Percentiles rank a stretch among this genome's conserved stretches.
Conservation (phyloP, 2,797 vertebrate genomes). For the Hoplostethus mediterraneus region DNA sequence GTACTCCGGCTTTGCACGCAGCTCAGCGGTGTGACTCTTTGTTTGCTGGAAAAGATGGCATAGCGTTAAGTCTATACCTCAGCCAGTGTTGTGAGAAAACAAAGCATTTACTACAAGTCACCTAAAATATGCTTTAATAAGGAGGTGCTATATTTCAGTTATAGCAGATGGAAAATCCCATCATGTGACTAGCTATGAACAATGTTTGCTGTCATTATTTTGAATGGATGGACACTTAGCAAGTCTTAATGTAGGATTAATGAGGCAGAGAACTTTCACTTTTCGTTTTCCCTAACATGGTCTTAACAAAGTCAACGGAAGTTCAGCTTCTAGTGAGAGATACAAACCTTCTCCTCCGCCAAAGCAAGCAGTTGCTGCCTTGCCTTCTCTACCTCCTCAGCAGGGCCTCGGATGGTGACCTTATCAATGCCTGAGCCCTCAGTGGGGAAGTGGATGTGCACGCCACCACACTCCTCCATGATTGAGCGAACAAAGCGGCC, state of each 20-base stretch:
- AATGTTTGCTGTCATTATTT: conserved; percentile 6
- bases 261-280: background rate
- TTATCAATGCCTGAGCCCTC: conserved; percentile 98
- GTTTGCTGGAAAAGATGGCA: conserved; percentile 88
- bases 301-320: conserved; percentile 9
- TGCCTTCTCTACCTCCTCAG: conserved; percentile 96
- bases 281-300: background rate
- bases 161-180: too few relatives aligned
- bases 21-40: conserved; percentile 95
- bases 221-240: conserved; percentile 11
- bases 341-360: conserved; percentile 97
- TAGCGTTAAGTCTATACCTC: too few relatives aligned
- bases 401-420: conserved; percentile 94
- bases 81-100: too few relatives aligned
- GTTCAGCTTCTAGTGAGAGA: conserved; percentile 34
- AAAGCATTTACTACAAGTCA: too few relatives aligned
- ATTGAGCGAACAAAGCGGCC: conserved; percentile 98
- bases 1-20: conserved; percentile 97
- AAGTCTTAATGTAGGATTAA: conserved; percentile 10
- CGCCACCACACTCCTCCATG: conserved; percentile 99
- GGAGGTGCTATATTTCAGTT: too few relatives aligned
- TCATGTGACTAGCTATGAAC: background rate
- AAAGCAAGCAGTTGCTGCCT: conserved; percentile 95
- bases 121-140: too few relatives aligned
- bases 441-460: conserved; percentile 98